Percentiles rank a stretch among this genome's conserved stretches.
Evolutionary conservation across 1,140 invertebrate genomes (phyloP).

Genomic region (Tetraneura akinire): DNA sequence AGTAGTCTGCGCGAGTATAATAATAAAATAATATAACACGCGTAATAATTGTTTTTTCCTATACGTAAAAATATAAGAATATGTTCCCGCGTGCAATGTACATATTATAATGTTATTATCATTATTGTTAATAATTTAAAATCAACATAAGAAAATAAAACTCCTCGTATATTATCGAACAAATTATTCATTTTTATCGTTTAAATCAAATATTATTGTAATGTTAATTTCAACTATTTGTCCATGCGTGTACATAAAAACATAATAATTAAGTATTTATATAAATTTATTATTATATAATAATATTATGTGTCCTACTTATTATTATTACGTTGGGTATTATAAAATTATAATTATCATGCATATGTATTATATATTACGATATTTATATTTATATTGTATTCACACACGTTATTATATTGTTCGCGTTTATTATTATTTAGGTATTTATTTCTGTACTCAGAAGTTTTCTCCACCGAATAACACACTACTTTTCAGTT

Average conservation of each 20-base stretch:
- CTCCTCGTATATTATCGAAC: too few relatives aligned
- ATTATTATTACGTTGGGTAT: slow-evolving; percentile 1
- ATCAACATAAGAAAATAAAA: too few relatives aligned
- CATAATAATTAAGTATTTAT: too few relatives aligned
- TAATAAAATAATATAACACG: background rate
- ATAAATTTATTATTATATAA: too few relatives aligned
- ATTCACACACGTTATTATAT: background rate
- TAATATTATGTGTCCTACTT: background rate
- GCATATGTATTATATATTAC: background rate
- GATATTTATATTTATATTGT: too few relatives aligned
- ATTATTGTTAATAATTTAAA: too few relatives aligned
- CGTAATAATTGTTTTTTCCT: background rate
- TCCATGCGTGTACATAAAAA: too few relatives aligned
- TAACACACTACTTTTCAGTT: background rate
- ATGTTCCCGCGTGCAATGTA: too few relatives aligned
- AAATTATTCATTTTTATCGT: too few relatives aligned
- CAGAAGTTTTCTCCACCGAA: background rate
- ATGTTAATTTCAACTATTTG: too few relatives aligned
- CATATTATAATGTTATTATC: too few relatives aligned
- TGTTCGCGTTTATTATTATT: slow-evolving; percentile 18
- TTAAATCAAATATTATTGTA: too few relatives aligned
- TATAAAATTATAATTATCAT: background rate
- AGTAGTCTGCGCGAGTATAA: background rate
- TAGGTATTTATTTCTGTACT: background rate
- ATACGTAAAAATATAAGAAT: background rate